Conservation (phyloP, 2,888 invertebrate genomes). For the Heliconius aoede region DNA sequence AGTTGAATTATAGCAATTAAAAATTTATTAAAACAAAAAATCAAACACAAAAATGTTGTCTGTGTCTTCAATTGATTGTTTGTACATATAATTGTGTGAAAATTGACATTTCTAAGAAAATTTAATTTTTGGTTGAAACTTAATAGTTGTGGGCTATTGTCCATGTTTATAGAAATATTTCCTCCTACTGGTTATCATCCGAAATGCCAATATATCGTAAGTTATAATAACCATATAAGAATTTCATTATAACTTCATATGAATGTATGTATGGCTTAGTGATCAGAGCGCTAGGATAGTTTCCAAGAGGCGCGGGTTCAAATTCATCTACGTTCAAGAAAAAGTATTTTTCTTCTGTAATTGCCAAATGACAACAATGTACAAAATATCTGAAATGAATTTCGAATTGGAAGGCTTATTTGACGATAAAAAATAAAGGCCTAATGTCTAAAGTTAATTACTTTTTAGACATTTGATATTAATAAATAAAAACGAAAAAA, state of each 20-base stretch:
- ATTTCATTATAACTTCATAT: background rate
- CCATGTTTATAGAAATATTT: no score
- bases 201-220: no score
- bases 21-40: no score
- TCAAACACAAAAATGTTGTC: background rate
- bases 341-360: no score
- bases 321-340: background rate
- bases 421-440: background rate
- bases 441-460: conserved; percentile 10
- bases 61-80: conserved; percentile 12
- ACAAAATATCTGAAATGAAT: background rate
- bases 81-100: background rate
- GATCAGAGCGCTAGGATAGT: background rate
- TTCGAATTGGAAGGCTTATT: background rate
- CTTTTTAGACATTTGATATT: background rate
- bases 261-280: background rate
- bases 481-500: background rate
- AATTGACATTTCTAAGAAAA: background rate
- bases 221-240: no score
- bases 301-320: background rate
- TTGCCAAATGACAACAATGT: background rate
- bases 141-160: background rate
- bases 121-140: background rate
- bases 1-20: conserved; percentile 15
- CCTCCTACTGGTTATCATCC: no score